phyloP scores from a whole-genome alignment of 2,113 vertebrate species.

The Phalacrocorax pelagicus region DNA sequence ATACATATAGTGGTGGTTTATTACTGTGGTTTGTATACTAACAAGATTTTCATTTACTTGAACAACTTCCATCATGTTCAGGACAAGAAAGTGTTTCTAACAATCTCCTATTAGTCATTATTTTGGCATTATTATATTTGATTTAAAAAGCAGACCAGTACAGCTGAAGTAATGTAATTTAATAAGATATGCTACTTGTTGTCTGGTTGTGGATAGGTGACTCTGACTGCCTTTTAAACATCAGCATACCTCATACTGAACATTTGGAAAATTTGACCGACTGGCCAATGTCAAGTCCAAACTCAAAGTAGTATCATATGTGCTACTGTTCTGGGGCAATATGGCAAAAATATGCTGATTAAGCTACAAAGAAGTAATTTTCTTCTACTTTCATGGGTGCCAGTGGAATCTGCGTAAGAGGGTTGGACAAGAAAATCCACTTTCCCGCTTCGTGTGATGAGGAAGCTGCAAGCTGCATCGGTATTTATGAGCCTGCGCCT shows the following conservation, averaged over 20 bases:
- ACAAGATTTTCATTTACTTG: background rate
- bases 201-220: background rate
- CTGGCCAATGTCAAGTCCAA: background rate
- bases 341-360: background rate
- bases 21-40: background rate
- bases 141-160: background rate
- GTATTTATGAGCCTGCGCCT: background rate
- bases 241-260: background rate
- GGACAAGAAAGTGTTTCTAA: slow-evolving; percentile 12
- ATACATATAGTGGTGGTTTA: background rate
- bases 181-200: background rate
- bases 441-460: background rate
- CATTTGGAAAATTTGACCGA: background rate
- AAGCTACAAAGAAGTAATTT: background rate
- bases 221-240: background rate
- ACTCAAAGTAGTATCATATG: background rate
- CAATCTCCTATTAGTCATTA: background rate
- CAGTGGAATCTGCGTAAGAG: background rate
- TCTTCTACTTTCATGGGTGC: background rate
- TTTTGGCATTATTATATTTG: background rate
- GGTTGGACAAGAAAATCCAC: background rate
- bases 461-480: background rate
- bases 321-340: background rate
- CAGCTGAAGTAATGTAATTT: background rate
- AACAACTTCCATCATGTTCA: background rate